Conservation (phyloP, 2,113 vertebrate genomes). For the Tiliqua scincoides region DNA sequence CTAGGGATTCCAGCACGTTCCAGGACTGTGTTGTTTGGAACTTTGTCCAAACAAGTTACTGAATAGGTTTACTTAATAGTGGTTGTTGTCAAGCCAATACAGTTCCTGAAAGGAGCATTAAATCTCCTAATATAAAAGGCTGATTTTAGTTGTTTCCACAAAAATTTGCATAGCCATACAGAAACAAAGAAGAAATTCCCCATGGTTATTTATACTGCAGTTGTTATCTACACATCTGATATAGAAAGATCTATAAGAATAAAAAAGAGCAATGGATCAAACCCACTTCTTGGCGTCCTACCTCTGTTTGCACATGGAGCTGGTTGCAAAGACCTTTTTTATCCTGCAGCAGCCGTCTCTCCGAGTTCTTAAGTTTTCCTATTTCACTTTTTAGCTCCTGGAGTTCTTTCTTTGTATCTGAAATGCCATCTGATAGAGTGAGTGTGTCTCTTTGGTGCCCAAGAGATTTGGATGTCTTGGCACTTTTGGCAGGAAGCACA, state of each 20-base stretch:
- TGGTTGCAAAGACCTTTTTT: constrained; percentile 96
- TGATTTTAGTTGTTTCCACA: background rate
- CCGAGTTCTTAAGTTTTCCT: constrained; percentile 91
- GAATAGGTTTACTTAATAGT: background rate
- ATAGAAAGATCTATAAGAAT: background rate
- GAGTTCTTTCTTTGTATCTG: constrained; percentile 79
- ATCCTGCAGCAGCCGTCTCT: constrained; percentile 92
- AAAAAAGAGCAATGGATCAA: background rate
- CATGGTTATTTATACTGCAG: background rate
- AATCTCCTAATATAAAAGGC: background rate
- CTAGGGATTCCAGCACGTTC: too few relatives aligned
- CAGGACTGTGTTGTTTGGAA: too few relatives aligned
- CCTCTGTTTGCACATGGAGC: constrained; percentile 94
- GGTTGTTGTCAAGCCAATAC: background rate
- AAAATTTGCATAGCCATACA: background rate
- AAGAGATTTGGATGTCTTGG: constrained; percentile 64
- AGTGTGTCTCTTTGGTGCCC: constrained; percentile 75
- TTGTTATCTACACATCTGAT: background rate
- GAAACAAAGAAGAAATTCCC: background rate
- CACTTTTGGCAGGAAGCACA: constrained; percentile 74
- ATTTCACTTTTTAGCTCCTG: constrained; percentile 82
- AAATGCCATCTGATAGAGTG: constrained; percentile 74
- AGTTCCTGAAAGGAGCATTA: background rate
- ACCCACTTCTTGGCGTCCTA: constrained; percentile 58
- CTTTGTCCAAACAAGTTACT: too few relatives aligned